Conservation (phyloP, 1,140 invertebrate species). For the Tetramorium simillimum region DNA sequence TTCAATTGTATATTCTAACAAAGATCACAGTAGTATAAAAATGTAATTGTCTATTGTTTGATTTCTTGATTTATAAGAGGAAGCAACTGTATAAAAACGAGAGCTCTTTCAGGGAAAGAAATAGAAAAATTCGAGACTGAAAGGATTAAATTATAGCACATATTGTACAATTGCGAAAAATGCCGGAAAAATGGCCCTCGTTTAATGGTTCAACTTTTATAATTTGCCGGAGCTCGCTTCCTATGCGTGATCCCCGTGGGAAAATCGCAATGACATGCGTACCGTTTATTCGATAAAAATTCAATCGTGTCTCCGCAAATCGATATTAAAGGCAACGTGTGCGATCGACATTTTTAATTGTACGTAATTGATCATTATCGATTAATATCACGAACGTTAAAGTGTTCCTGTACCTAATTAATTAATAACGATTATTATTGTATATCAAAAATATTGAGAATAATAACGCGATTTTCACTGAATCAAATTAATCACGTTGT, state of each 20-base stretch:
- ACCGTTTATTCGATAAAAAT: conserved; percentile 42
- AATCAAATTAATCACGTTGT: conserved; percentile 61
- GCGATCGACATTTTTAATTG: conserved; percentile 63
- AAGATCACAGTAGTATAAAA: background rate
- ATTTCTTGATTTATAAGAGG: background rate
- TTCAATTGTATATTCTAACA: conserved; percentile 19
- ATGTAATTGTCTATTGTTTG: background rate
- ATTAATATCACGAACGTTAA: conserved; percentile 81
- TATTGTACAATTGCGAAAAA: conserved; percentile 3
- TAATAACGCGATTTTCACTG: conserved; percentile 84
- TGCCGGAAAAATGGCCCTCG: conserved; percentile 44
- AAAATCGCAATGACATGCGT: conserved; percentile 42
- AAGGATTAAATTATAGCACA: conserved; percentile 51
- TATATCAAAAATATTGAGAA: conserved; percentile 84
- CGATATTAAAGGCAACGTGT: conserved; percentile 43
- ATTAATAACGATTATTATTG: conserved; percentile 82
- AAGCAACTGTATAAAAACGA: conserved; percentile 12
- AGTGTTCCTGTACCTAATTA: conserved; percentile 85
- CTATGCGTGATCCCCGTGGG: conserved; percentile 65
- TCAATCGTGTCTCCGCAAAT: background rate
- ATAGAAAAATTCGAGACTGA: conserved; percentile 49
- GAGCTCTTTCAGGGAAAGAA: background rate
- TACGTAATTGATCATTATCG: conserved; percentile 77
- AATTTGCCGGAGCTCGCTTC: conserved; percentile 60
- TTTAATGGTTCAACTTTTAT: conserved; percentile 51